phyloP scores from a whole-genome alignment of 2,113 vertebrate species.

The Melierax canorus region DNA sequence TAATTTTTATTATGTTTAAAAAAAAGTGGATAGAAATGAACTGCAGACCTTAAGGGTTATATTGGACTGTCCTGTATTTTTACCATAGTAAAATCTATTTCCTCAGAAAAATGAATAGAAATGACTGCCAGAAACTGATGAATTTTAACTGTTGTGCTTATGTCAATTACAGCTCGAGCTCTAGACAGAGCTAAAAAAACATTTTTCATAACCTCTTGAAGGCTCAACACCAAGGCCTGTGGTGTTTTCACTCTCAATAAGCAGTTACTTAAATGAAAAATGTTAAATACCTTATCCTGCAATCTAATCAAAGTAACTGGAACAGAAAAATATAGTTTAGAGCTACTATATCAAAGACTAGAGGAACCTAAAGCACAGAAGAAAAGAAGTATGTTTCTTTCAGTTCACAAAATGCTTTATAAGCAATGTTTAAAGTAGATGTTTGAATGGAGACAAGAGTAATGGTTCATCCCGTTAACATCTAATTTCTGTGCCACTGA shows the following conservation, averaged over 20 bases:
- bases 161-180: neutral
- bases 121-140: neutral
- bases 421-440: neutral
- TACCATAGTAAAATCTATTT: neutral
- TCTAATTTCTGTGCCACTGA: neutral
- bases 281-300: neutral
- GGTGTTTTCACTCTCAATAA: neutral
- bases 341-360: neutral
- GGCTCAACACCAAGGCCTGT: neutral
- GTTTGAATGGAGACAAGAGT: neutral
- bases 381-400: neutral
- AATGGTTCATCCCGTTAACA: neutral
- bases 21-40: neutral
- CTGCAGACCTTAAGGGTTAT: neutral
- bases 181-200: neutral
- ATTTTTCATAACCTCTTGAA: neutral
- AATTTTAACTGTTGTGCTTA: conserved; percentile 17
- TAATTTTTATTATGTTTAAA: neutral
- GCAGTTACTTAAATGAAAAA: neutral
- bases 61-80: conserved; percentile 10
- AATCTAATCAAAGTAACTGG: neutral
- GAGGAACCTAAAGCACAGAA: neutral
- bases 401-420: neutral
- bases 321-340: neutral
- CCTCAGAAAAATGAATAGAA: neutral